phyloP scores from a whole-genome alignment of 2,888 invertebrate species.

The Dasypolia templi region DNA sequence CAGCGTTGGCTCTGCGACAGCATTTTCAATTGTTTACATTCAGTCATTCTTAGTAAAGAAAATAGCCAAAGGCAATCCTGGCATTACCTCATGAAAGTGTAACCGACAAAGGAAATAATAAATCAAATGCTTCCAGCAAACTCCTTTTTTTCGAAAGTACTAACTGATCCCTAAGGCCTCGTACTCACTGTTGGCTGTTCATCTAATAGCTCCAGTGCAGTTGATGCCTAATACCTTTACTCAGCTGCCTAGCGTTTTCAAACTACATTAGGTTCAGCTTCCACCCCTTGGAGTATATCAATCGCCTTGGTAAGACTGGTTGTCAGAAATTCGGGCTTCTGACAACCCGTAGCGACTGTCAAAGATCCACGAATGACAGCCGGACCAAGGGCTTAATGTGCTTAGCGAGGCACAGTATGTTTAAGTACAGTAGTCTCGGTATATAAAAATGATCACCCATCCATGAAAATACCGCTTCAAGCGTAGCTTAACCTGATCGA shows the following conservation, averaged over 20 bases:
- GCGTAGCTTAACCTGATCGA: not conserved
- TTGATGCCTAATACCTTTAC: no score
- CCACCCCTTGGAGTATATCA: no score
- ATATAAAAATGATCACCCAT: no score
- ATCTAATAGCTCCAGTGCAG: not conserved
- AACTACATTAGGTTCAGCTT: no score
- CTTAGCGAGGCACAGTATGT: not conserved
- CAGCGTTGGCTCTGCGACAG: conserved; percentile 22
- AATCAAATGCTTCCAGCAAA: not conserved
- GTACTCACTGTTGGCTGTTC: no score
- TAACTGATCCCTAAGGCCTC: not conserved
- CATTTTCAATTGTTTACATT: conserved; percentile 7
- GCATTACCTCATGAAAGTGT: not conserved
- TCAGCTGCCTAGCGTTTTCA: no score
- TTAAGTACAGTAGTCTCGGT: no score
- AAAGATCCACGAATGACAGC: not conserved
- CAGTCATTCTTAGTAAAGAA: not conserved
- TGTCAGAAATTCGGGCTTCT: not conserved
- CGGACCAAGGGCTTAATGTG: not conserved
- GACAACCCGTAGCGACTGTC: not conserved
- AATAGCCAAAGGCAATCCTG: not conserved
- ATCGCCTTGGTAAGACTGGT: not conserved
- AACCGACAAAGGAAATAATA: not conserved
- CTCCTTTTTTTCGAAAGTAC: not conserved
- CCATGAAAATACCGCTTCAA: not conserved